These are phyloP conservation scores for Probaryconus sp. DNA, from an alignment of 1,140 invertebrate genomes.

Conservation along the genomic window DNA sequence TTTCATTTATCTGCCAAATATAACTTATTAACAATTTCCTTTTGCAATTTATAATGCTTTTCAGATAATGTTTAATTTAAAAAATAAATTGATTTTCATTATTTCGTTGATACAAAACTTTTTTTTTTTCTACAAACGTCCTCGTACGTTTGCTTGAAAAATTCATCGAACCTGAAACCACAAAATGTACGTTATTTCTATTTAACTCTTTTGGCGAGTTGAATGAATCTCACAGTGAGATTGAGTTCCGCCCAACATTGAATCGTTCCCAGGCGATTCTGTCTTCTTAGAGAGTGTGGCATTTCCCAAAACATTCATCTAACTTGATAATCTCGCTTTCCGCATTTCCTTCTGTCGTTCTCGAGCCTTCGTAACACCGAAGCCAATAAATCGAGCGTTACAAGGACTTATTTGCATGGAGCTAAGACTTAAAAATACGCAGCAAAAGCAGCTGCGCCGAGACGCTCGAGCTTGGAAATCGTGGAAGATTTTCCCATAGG, in stretches of 20 bases:
- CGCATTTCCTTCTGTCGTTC: constrained; percentile 40
- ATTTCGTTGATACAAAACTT: too few relatives aligned
- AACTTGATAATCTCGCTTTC: constrained; percentile 41
- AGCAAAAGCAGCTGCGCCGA: constrained; percentile 50
- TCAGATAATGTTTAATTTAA: too few relatives aligned
- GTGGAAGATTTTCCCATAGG: constrained; percentile 66
- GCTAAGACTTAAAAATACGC: constrained; percentile 65
- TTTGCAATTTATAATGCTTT: too few relatives aligned
- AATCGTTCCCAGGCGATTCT: constrained; percentile 22
- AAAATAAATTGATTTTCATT: too few relatives aligned
- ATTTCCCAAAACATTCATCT: constrained; percentile 52
- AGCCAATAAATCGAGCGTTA: constrained; percentile 63
- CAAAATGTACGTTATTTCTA: too few relatives aligned
- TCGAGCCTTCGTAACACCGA: constrained; percentile 47
- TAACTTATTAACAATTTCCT: too few relatives aligned
- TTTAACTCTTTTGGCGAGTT: too few relatives aligned
- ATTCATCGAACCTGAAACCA: constrained; percentile 21
- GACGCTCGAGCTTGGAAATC: constrained; percentile 53
- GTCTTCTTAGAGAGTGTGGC: constrained; percentile 28
- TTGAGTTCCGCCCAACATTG: constrained; percentile 2
- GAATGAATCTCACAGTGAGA: background rate
- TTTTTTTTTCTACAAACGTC: too few relatives aligned
- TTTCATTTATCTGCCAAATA: too few relatives aligned
- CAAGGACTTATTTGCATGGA: constrained; percentile 66
- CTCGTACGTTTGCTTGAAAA: too few relatives aligned